phyloP scores from a whole-genome alignment of 2,888 invertebrate species.

The Brachypterus glaber region DNA sequence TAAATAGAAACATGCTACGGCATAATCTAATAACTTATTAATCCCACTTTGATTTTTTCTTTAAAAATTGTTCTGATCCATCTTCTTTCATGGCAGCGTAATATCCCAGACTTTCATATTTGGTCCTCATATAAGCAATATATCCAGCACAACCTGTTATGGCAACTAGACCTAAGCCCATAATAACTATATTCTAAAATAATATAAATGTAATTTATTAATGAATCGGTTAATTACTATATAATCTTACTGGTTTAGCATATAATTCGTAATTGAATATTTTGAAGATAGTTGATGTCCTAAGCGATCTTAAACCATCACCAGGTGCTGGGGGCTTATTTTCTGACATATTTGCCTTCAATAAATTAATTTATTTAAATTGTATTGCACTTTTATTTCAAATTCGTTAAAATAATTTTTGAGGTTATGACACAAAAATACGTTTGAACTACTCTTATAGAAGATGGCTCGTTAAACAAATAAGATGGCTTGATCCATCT shows the following conservation, averaged over 20 bases:
- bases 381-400: too few relatives aligned
- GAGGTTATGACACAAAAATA: too few relatives aligned
- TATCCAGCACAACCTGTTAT: conserved; percentile 69
- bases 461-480: too few relatives aligned
- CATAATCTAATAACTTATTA: too few relatives aligned
- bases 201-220: background rate
- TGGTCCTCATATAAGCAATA: conserved; percentile 74
- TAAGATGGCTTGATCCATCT: too few relatives aligned
- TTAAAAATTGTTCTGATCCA: conserved; percentile 64
- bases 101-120: conserved; percentile 69
- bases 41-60: conserved; percentile 73
- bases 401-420: too few relatives aligned
- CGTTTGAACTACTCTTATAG: too few relatives aligned
- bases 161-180: conserved; percentile 70
- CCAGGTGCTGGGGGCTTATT: conserved; percentile 45
- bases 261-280: conserved; percentile 84
- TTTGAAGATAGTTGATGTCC: conserved; percentile 66
- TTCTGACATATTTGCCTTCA: conserved; percentile 12
- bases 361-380: background rate
- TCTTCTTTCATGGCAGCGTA: conserved; percentile 72
- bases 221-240: background rate
- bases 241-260: conserved; percentile 67
- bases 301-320: conserved; percentile 66
- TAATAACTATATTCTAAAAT: conserved; percentile 70
- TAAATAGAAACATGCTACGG: too few relatives aligned